Conservation (phyloP, 1,140 invertebrate genomes). For the Lethrus apterus region DNA sequence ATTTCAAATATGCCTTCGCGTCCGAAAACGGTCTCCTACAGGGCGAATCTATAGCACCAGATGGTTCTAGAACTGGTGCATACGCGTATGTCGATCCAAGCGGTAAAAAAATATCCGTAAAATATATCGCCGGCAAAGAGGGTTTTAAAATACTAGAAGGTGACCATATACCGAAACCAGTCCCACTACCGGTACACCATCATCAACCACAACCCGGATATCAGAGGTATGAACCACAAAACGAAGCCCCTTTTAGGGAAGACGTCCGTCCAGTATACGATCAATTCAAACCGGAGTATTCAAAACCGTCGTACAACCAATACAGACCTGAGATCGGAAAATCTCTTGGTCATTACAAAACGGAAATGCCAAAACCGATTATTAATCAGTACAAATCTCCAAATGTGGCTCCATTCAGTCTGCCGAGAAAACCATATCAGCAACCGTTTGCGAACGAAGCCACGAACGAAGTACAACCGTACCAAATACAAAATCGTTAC, state of each 20-base stretch:
- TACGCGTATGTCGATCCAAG: constrained; percentile 47
- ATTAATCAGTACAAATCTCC: too few relatives aligned
- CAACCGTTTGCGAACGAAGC: too few relatives aligned
- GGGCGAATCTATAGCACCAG: constrained; percentile 54
- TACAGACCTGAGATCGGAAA: neutral
- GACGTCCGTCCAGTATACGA: neutral
- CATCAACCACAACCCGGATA: constrained; percentile 9
- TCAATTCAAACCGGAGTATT: neutral
- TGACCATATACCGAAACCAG: constrained; percentile 42
- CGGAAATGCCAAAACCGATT: too few relatives aligned
- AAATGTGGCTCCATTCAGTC: too few relatives aligned
- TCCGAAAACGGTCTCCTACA: constrained; percentile 59
- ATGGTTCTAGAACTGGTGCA: constrained; percentile 53
- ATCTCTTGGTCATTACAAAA: constrained; percentile 5
- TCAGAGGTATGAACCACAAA: neutral
- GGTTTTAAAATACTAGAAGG: constrained; percentile 51
- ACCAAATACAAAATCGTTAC: neutral
- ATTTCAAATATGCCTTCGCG: constrained; percentile 56
- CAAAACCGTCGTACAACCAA: neutral
- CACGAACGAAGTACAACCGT: neutral
- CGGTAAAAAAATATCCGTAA: constrained; percentile 49
- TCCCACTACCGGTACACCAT: constrained; percentile 19
- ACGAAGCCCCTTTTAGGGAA: neutral
- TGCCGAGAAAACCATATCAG: too few relatives aligned
- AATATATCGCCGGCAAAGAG: constrained; percentile 58